Conservation (phyloP, 2,797 vertebrate species). For the Lycodopsis pacificus region DNA sequence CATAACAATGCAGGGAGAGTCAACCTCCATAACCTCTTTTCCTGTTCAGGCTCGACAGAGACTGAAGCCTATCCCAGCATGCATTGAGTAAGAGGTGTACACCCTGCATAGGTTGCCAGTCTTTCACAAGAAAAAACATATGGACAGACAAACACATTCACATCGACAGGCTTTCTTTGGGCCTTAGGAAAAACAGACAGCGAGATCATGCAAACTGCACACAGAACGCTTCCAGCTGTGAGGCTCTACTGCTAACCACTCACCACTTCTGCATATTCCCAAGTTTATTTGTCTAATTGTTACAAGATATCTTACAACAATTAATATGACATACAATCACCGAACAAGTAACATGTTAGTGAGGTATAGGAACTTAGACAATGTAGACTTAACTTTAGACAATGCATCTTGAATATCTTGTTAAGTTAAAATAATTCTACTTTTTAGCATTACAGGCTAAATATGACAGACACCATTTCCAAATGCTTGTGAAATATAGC, state of each 20-base stretch:
- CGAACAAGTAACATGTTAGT: not conserved
- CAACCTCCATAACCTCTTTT: not conserved
- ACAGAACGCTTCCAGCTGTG: not conserved
- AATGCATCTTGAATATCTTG: not conserved
- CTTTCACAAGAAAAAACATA: not conserved
- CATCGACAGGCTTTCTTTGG: not conserved
- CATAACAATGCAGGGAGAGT: conserved; percentile 13
- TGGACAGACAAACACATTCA: not conserved
- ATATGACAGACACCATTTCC: not conserved
- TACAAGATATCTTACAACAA: no score
- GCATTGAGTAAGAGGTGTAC: not conserved
- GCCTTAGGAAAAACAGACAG: not conserved
- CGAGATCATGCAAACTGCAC: not conserved
- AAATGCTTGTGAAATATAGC: not conserved
- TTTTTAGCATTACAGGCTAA: no score
- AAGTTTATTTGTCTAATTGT: not conserved
- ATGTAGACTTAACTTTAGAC: not conserved
- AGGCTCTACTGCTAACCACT: not conserved
- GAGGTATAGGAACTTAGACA: not conserved
- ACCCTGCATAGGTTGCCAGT: not conserved
- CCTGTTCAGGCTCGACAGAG: not conserved
- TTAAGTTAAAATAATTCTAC: no score
- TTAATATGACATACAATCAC: not conserved
- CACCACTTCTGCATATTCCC: not conserved
- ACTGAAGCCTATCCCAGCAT: not conserved